Evolutionary conservation across 2,888 invertebrate species (phyloP), one percentile per base, ranked within the genome.

Genomic region (Atherix ibis): DNA sequence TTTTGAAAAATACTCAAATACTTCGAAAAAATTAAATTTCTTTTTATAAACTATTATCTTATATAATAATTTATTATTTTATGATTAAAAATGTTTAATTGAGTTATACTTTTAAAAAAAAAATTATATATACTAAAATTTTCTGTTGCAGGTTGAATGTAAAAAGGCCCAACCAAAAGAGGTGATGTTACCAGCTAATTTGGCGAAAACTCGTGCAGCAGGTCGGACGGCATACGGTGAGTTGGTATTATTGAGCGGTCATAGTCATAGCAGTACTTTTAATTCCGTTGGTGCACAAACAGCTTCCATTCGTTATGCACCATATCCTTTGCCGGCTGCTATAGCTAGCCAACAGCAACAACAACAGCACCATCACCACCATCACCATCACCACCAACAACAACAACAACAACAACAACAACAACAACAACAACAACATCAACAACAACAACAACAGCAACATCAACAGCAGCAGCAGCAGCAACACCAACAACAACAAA

Each of bases 81-180:
- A n/a, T n/a, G n/a, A n/a, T n/a, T n/a, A n/a, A n/a, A n/a, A n/a
- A n/a, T n/a, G n/a, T n/a, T n/a, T n/a, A n/a, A n/a, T n/a, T n/a
- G n/a, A n/a, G n/a, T n/a, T n/a, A n/a, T n/a, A n/a, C n/a, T n/a
- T n/a, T n/a, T n/a, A n/a, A n/a, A n/a, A n/a, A n/a, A n/a, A n/a
- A n/a, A n/a, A n/a, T n/a, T n/a, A n/a, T n/a, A n/a, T n/a, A n/a
- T n/a, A n/a, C n/a, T n/a, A n/a, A n/a, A n/a, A 18, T 40, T 43
- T 44, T 38, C 32, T n/a, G 48, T 65, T 68, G 27, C 71, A 97
- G 95, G 95, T 97, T 70, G 97, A 97, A 73, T 95, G 95, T 73
- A 97, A 97, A 78, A 97, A 97, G 69, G 98, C 98, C 58, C 98
- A 98, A 70, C 98, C 98, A 46, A 98, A 98, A 73, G 98, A 98